Evolutionary conservation across 2,888 invertebrate genomes (phyloP), one percentile per base, ranked within the genome.

Genomic region (Gastracanthus pulcherrimus): DNA sequence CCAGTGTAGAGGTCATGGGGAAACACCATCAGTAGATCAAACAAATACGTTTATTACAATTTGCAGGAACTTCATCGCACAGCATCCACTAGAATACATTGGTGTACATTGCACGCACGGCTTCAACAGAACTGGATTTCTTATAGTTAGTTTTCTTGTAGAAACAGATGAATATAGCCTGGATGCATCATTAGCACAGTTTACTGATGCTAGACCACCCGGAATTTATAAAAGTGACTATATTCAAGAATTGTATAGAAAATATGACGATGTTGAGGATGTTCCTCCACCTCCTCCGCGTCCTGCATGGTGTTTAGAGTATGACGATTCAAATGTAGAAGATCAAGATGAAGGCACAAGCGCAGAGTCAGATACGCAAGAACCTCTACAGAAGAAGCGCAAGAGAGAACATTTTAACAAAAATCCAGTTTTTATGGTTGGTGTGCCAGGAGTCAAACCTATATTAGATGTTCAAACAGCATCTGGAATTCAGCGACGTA

Each of bases 181-280:
- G 0, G 97, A 97, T 84, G 96, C 96, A 2, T 98, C 98, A 0
- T 90, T 98, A 6, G 93, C 93, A 51, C 94, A 94, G 88, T 99
- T 98, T 92, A 94, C 96, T 2, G 93, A 93, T 86, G 93, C 94
- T 82, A 95, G 99, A 83, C 96, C 97, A 0, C 98, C 98, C 0
- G 99, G 99, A 26, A 99, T 99, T 87, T 99, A 99, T 92, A 99
- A 99, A 91, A 95, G 95, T 84, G 98, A 99, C 89, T 99, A 99
- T 90, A 94, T 99, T 75, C 93, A 94, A 86, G 98, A 98, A 92
- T 92, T 99, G 38, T 98, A 95, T 89, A 93, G 98, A 96, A 90
- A 98, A 96, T 84, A 96, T 95, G 87, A 92, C 92, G 55, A 95
- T 94, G 36, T 94, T 93, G 74, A 95, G 94, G 86, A 95, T 95